Evolutionary conservation across 2,113 vertebrate species (phyloP), one percentile per base, ranked within the genome.

Genomic region (Elachura formosa): DNA sequence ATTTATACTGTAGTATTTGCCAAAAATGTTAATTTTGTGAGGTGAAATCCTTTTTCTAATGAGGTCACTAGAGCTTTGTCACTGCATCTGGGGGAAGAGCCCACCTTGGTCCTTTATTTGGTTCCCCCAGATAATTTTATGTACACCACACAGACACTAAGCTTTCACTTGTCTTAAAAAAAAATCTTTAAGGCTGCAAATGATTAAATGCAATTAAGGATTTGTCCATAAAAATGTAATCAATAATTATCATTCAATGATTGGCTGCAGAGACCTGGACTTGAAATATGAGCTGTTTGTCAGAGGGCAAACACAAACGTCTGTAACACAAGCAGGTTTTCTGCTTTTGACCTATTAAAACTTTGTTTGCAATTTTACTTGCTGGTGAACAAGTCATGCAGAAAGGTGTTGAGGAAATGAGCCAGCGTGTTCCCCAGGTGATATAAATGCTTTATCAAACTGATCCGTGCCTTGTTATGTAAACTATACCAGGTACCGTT

Each of bases 391-490:
- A 63, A 98, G 96, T 96, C 97, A 97, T 97, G 97, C 89, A 63
- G 97, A 98, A 98, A 98, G 98, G 97, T 97, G 97, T 86, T 96
- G 97, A 97, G 97, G 97, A 98, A 98, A 98, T 96, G 97, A 98
- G 97, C 97, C 96, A 55, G 87, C 3, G 16, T 96, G 96, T 95
- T 98, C 97, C 98, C 98, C 97, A 97, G 98, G 97, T 98, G 97
- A 96, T 97, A 97, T 79, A 97, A 97, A 98, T 95, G 97, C 97
- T 98, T 98, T 98, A 98, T 98, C 98, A 98, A 97, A 97, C 97
- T 94, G 97, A 98, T 98, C 97, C 97, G 97, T 98, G 97, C 97
- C 98, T 98, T 98, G 97, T 98, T 98, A 98, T 98, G 98, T 98
- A 98, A 98, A 98, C 98, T 95, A 95, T 96, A 97, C 90, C 96